These are phyloP conservation scores for Morpho helenor DNA, from an alignment of 2,888 invertebrate genomes.

Conservation along the genomic window DNA sequence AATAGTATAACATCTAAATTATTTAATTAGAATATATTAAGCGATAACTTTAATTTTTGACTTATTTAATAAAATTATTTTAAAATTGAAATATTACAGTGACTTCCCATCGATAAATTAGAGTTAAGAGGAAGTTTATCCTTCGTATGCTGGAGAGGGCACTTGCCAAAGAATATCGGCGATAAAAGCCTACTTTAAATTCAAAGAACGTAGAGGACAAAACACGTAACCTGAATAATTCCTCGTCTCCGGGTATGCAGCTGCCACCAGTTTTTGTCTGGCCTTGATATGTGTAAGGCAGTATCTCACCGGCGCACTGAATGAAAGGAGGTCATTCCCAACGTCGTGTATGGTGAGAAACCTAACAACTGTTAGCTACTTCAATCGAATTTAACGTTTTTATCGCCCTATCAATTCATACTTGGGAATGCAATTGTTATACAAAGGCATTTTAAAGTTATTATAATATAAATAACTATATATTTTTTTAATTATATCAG, in stretches of 20 bases:
- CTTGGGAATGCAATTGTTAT: constrained; percentile 3
- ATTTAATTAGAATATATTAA: no score
- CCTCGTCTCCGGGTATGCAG: constrained; percentile 52
- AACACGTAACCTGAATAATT: constrained; percentile 54
- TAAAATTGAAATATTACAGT: no score
- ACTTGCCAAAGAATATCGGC: no score
- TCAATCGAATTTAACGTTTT: constrained; percentile 11
- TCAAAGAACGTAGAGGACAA: constrained; percentile 25
- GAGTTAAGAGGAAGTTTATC: neutral
- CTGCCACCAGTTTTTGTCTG: constrained; percentile 55
- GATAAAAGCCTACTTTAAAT: constrained; percentile 19
- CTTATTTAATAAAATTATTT: no score
- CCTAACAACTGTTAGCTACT: constrained; percentile 32
- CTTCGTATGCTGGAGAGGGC: neutral
- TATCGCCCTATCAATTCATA: constrained; percentile 8
- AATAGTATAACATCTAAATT: no score
- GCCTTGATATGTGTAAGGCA: constrained; percentile 67
- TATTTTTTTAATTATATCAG: no score
- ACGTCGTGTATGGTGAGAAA: constrained; percentile 56
- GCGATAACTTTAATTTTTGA: no score
- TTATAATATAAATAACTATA: no score
- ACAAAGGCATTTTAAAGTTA: neutral
- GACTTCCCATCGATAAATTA: no score
- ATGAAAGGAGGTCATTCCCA: constrained; percentile 63
- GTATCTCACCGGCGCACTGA: constrained; percentile 43